Evolutionary conservation across 2,888 invertebrate species (phyloP).

Genomic region (Sarcophaga subvicina): DNA sequence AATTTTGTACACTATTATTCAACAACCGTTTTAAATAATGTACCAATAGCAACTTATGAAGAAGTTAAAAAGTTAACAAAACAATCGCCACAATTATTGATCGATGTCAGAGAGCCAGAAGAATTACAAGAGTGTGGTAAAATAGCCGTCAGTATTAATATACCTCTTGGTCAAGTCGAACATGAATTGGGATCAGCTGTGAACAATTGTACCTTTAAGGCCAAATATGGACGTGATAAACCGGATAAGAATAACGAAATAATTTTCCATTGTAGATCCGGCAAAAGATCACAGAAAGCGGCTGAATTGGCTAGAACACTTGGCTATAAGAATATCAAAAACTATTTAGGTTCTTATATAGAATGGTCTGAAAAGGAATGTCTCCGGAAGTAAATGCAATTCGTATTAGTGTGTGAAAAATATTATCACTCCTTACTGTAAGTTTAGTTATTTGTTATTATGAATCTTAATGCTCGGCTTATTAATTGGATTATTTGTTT

Average conservation of each 20-base stretch:
- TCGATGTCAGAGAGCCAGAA: slow-evolving; percentile 90
- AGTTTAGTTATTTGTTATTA: too few relatives aligned
- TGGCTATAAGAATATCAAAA: slow-evolving; percentile 76
- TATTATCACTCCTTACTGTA: too few relatives aligned
- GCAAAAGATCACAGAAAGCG: slow-evolving; percentile 85
- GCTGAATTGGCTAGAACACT: slow-evolving; percentile 82
- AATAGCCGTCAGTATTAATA: slow-evolving; percentile 89
- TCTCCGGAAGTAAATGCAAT: slow-evolving; percentile 57
- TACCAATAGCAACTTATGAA: slow-evolving; percentile 74
- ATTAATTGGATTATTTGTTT: too few relatives aligned
- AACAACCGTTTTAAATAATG: slow-evolving; percentile 9
- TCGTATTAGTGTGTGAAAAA: too few relatives aligned
- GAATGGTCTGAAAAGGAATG: slow-evolving; percentile 79
- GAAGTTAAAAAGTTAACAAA: slow-evolving; percentile 82
- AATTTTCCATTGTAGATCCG: slow-evolving; percentile 87
- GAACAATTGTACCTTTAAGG: slow-evolving; percentile 82
- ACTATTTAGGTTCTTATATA: slow-evolving; percentile 78
- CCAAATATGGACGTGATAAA: slow-evolving; percentile 84
- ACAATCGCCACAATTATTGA: slow-evolving; percentile 83
- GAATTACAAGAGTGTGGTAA: slow-evolving; percentile 88
- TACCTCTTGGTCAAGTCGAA: slow-evolving; percentile 84
- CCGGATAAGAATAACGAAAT: slow-evolving; percentile 84
- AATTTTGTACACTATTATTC: slow-evolving; percentile 29
- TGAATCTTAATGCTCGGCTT: too few relatives aligned
- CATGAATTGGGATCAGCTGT: slow-evolving; percentile 71